A percentile compares a stretch with the other conserved stretches of the same genome.
Evolutionary conservation across 2,113 vertebrate species (phyloP).

Genomic region (Ursus arctos): DNA sequence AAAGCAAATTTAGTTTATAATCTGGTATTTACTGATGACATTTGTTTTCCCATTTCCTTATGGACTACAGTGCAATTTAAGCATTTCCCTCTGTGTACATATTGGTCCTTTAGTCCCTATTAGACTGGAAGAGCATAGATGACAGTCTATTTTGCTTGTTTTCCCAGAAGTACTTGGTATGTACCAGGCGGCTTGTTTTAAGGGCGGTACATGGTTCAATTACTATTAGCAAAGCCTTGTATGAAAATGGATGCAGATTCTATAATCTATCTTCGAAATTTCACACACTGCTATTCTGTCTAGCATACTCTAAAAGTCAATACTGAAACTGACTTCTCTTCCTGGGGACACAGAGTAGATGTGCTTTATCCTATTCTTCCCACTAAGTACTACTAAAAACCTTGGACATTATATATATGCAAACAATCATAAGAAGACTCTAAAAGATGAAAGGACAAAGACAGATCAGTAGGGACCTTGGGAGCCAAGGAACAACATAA

Average conservation of each 20-base stretch:
- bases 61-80: neutral
- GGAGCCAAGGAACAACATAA: neutral
- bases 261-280: neutral
- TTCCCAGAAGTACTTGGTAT: neutral
- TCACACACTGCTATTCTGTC: neutral
- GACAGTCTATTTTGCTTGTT: neutral
- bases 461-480: neutral
- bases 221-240: neutral
- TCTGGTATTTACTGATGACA: neutral
- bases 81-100: neutral
- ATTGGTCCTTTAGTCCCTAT: neutral
- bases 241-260: neutral
- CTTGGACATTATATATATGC: neutral
- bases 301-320: neutral
- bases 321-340: neutral
- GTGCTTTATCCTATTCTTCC: neutral
- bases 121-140: neutral
- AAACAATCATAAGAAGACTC: neutral
- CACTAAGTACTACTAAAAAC: constrained; percentile 9
- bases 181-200: constrained; percentile 43
- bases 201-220: neutral
- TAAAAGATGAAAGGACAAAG: neutral
- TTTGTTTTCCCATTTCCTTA: neutral
- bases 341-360: neutral
- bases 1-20: neutral